Base-by-base conservation (phyloP, 2,888 invertebrate genomes). In the Macaria liturata region DNA sequence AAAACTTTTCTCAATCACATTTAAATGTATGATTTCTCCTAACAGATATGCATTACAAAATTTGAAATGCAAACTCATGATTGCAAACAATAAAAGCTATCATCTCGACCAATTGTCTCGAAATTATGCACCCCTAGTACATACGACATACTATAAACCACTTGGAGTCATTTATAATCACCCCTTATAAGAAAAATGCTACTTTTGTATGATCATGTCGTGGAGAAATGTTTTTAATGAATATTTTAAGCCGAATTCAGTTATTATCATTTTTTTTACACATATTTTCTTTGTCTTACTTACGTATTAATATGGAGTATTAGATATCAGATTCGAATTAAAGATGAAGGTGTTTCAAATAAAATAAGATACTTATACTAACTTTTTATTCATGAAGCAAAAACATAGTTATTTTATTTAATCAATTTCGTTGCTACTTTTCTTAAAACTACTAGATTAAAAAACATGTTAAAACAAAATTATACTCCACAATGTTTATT, bases 151-250 rank as follows among this genome's bases (percentile, higher is more conserved):
- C 75, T 71, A 71, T 66, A 69, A 67, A 75, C 20, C 73, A 74
- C 68, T 74, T 72, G 62, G 58, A 67, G 65, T 67, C 72, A 72
- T 75, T 76, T 73, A 74, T 73, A 75, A 62, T 75, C 71, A 72
- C 71, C 65, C 62, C 70, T 52, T 49, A 47, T 43, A 49, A 54
- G 59, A 78, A 74, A 76, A 74, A 80, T 79, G 72, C 71, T 59
- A 58, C 61, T 62, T 62, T 69, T 74, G 61, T 65, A 52, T 58
- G 57, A 46, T 60, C 69, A 57, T 60, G 74, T 68, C 76, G 65
- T 67, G 65, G 43, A 50, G 34, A 55, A 48, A 56, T 48, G 49
- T 49, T 40, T 62, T 40, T 47, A 46, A 53, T 60, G 55, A 31
- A 49, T 45, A n/a, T 46, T 55, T 49, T 49, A 9, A 47, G 39